Conservation (phyloP, 2,113 vertebrate species). For the Stigmatopora argus region DNA sequence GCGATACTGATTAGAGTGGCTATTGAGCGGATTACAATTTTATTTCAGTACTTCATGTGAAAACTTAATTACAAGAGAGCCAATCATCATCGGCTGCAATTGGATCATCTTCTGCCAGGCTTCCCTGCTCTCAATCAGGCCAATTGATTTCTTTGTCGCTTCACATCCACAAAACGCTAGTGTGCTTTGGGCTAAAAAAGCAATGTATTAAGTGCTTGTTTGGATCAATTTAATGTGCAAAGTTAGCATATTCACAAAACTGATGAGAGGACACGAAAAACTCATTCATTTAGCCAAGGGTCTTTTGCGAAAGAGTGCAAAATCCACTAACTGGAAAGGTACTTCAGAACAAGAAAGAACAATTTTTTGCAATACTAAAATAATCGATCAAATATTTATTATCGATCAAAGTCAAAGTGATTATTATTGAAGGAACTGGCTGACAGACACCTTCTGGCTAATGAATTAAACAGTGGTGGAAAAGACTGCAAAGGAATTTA, state of each 20-base stretch:
- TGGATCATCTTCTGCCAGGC: constrained; percentile 30
- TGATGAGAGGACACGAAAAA: constrained; percentile 67
- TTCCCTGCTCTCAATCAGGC: constrained; percentile 28
- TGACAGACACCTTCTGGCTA: no score
- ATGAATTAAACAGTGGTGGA: no score
- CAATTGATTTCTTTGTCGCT: constrained; percentile 58
- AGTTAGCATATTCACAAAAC: constrained; percentile 67
- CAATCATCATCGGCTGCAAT: constrained; percentile 38
- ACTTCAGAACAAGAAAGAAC: constrained; percentile 1
- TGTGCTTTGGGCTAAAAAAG: constrained; percentile 50
- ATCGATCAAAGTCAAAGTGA: no score
- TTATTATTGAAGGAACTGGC: no score
- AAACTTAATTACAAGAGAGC: constrained; percentile 54
- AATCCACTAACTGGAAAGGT: not conserved
- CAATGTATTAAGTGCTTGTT: constrained; percentile 75
- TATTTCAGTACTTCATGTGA: constrained; percentile 42
- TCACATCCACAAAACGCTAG: constrained; percentile 31
- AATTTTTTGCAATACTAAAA: constrained; percentile 1
- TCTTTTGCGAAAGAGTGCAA: constrained; percentile 39
- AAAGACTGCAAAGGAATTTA: no score
- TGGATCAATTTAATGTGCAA: constrained; percentile 74
- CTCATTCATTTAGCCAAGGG: constrained; percentile 56
- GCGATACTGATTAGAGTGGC: constrained; percentile 59
- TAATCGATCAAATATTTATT: not conserved
- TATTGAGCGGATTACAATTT: constrained; percentile 49